Percentiles rank a stretch among this genome's conserved stretches.
phyloP scores from a whole-genome alignment of 2,113 vertebrate species.

The Himantopus leucocephalus region DNA sequence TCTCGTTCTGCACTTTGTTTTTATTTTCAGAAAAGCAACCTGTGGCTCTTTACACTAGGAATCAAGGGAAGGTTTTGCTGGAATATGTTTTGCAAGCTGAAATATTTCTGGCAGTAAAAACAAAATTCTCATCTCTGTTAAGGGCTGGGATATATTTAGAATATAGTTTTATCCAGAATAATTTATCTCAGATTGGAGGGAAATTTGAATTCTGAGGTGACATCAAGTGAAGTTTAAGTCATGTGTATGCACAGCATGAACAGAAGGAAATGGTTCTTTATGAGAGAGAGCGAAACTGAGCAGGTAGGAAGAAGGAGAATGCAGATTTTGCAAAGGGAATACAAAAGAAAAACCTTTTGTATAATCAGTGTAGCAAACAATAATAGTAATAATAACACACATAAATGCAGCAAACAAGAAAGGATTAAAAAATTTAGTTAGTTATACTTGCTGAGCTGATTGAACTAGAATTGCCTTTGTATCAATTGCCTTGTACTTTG shows the following conservation, averaged over 20 bases:
- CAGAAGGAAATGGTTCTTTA: constrained; percentile 32
- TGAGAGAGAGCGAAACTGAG: neutral
- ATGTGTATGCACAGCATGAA: neutral
- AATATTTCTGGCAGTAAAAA: neutral
- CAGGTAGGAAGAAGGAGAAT: neutral
- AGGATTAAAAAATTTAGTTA: neutral
- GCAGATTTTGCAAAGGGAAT: neutral
- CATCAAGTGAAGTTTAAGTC: constrained; percentile 7
- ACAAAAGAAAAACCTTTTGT: neutral
- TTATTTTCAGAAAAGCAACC: neutral
- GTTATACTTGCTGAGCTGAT: neutral
- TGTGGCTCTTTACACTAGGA: neutral
- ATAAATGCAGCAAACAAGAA: neutral
- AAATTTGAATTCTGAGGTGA: constrained; percentile 51
- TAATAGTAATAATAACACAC: neutral
- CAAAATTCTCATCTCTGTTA: neutral
- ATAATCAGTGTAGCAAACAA: neutral
- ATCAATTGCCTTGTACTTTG: neutral
- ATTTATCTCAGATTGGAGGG: neutral
- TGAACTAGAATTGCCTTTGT: neutral
- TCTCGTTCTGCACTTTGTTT: neutral
- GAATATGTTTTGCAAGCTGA: neutral
- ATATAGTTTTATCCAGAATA: constrained; percentile 12
- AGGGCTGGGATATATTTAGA: constrained; percentile 25
- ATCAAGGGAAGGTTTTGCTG: neutral